phyloP scores from a whole-genome alignment of 2,888 invertebrate genomes.

The Melanostoma scalare region DNA sequence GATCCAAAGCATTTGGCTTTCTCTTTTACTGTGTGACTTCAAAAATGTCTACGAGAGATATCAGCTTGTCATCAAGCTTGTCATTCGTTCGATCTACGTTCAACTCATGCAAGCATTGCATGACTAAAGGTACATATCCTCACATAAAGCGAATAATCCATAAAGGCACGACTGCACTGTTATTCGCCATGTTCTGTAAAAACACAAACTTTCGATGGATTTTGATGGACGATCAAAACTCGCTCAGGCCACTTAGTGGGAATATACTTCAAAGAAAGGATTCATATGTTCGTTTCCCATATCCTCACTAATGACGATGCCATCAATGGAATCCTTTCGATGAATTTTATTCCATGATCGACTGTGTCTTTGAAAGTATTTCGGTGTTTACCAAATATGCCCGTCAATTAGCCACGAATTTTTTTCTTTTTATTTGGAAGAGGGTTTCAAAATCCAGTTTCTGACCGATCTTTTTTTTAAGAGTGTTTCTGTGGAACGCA shows the following conservation, averaged over 20 bases:
- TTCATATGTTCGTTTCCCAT: conserved; percentile 38
- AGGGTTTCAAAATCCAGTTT: conserved; percentile 24
- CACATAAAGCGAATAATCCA: conserved; percentile 30
- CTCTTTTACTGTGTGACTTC: conserved; percentile 45
- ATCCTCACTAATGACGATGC: conserved; percentile 47
- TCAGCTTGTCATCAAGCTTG: conserved; percentile 57
- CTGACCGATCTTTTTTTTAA: conserved; percentile 33
- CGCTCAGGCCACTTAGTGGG: neutral
- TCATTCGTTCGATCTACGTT: conserved; percentile 47
- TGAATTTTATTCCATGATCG: neutral
- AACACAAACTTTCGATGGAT: neutral
- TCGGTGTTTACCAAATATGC: conserved; percentile 46
- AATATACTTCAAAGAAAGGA: conserved; percentile 21
- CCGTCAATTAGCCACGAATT: conserved; percentile 67
- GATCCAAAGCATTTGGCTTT: conserved; percentile 17
- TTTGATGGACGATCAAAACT: conserved; percentile 26
- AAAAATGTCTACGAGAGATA: conserved; percentile 31
- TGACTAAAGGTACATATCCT: conserved; percentile 1
- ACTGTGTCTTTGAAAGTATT: conserved; percentile 60
- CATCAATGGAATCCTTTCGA: conserved; percentile 58
- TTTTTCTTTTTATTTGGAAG: conserved; percentile 29
- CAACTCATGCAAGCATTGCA: conserved; percentile 50
- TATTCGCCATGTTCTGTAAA: conserved; percentile 31
- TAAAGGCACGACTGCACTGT: conserved; percentile 16
- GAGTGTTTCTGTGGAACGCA: neutral